Conservation (phyloP, 2,888 invertebrate genomes). For the Lapara coniferarum region DNA sequence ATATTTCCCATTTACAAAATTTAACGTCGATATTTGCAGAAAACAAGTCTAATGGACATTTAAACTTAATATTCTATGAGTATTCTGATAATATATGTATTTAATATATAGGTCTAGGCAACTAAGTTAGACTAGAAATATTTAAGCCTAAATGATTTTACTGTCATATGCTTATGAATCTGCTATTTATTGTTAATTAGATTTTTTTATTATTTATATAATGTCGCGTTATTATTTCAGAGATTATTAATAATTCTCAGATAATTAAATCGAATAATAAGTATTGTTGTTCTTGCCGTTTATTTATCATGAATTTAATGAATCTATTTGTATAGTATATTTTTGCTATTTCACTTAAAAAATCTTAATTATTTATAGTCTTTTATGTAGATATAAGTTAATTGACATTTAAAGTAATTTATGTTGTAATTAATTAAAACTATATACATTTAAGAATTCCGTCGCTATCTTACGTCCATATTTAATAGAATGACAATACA, state of each 20-base stretch:
- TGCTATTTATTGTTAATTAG: background rate
- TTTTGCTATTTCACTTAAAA: background rate
- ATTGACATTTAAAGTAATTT: too few relatives aligned
- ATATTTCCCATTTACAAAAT: background rate
- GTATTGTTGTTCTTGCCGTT: background rate
- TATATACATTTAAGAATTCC: too few relatives aligned
- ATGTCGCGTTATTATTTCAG: background rate
- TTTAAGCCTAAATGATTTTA: background rate
- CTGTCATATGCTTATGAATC: background rate
- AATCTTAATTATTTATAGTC: background rate
- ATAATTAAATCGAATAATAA: background rate
- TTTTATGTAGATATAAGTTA: background rate
- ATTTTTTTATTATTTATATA: background rate
- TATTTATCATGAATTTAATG: conserved; percentile 1
- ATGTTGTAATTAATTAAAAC: too few relatives aligned
- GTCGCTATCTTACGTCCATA: too few relatives aligned
- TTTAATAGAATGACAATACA: too few relatives aligned
- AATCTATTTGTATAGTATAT: background rate
- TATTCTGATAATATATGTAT: background rate
- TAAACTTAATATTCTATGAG: background rate
- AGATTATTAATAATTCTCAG: background rate
- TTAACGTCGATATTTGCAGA: background rate
- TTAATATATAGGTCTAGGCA: background rate
- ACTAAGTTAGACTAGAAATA: background rate
- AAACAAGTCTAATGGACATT: background rate